phyloP scores from a whole-genome alignment of 2,797 vertebrate genomes.

The Podargus strigoides region DNA sequence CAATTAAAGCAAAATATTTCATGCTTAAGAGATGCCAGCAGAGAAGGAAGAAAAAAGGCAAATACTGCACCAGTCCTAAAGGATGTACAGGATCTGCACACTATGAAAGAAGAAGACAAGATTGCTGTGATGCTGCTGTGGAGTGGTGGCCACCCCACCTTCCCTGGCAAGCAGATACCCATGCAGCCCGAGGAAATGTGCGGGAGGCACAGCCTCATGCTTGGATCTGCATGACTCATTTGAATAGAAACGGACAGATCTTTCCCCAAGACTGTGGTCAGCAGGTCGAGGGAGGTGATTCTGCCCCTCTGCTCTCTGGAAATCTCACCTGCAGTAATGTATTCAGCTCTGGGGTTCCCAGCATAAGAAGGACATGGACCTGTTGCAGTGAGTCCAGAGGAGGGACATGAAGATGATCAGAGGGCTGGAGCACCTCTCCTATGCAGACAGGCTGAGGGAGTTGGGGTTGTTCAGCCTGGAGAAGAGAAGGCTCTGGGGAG shows the following conservation, averaged over 20 bases:
- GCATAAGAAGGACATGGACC: too few species aligned
- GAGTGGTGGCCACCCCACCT: neutral
- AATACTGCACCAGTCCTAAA: neutral
- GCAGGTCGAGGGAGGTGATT: too few species aligned
- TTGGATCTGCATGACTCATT: neutral
- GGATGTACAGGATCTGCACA: neutral
- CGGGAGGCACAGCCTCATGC: neutral
- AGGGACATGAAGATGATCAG: too few species aligned
- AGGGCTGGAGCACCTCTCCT: too few species aligned
- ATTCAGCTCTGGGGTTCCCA: too few species aligned
- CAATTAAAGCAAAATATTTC: neutral
- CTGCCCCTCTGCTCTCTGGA: too few species aligned
- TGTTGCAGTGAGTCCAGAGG: too few species aligned
- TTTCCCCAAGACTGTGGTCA: neutral
- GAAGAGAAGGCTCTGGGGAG: too few species aligned
- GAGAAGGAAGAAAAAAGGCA: neutral
- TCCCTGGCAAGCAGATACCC: neutral
- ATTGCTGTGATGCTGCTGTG: neutral
- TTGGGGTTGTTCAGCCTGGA: too few species aligned
- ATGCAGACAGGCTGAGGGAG: too few species aligned
- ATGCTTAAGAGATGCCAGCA: neutral
- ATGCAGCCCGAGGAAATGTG: neutral
- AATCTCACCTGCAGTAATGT: too few species aligned
- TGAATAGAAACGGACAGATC: neutral
- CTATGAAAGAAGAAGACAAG: rapidly evolving